These are phyloP conservation scores for Platichthys flesus DNA, from an alignment of 2,113 vertebrate species.

Conservation along the genomic window DNA sequence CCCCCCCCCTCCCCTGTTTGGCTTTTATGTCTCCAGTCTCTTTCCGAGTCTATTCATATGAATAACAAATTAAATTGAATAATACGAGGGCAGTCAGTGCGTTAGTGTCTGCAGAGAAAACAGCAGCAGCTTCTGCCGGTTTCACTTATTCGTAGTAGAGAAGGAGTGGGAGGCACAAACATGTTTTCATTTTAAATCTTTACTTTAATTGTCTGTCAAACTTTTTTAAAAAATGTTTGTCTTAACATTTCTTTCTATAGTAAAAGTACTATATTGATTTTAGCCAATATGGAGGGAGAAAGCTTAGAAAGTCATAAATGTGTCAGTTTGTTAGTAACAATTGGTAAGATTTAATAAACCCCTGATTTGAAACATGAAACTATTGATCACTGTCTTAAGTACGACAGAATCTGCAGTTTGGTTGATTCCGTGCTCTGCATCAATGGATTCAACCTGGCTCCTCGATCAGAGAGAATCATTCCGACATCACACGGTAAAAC, in stretches of 20 bases:
- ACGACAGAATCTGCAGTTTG: background rate
- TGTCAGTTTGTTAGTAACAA: background rate
- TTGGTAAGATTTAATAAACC: background rate
- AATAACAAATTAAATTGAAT: constrained; percentile 63
- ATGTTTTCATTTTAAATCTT: constrained; percentile 2
- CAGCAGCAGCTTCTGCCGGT: constrained; percentile 16
- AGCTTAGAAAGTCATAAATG: background rate
- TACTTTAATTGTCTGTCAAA: constrained; percentile 1
- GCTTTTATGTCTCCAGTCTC: constrained; percentile 48
- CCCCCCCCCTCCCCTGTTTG: constrained; percentile 31
- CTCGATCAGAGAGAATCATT: constrained; percentile 12
- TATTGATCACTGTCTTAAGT: constrained; percentile 8
- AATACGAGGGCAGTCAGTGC: constrained; percentile 34
- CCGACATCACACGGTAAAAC: constrained; percentile 32
- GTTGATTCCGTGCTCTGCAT: background rate
- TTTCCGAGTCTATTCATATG: constrained; percentile 47
- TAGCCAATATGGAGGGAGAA: background rate
- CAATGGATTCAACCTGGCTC: constrained; percentile 17
- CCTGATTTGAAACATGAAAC: background rate
- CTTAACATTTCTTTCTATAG: too few species aligned
- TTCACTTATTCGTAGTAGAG: background rate
- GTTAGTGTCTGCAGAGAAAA: constrained; percentile 17
- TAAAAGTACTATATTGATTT: background rate
- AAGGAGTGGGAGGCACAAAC: background rate
- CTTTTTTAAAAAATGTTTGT: background rate